Base-by-base conservation (phyloP, 2,888 invertebrate genomes). In the Stenchaetothrips biformis region DNA sequence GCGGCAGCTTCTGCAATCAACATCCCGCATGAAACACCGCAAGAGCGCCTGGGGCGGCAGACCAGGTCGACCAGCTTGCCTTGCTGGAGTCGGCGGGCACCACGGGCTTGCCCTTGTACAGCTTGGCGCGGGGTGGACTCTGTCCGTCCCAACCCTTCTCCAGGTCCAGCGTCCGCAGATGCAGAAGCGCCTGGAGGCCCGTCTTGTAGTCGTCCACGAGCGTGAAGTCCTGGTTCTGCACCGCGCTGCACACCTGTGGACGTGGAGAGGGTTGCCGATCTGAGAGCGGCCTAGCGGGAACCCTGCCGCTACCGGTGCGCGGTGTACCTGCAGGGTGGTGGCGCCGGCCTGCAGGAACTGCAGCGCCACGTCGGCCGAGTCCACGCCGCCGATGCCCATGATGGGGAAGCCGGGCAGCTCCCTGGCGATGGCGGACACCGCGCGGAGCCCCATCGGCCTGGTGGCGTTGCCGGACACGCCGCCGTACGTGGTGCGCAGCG, bases 191-290 rank as follows among this genome's bases (percentile, higher is more conserved):
- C 86, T 95, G 95, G 16, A 99, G 88, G 0, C 97, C 97, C 0
- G 93, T 94, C 81, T 93, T 91, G 86, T 99, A 99, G 87, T 99
- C 99, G 13, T 98, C 95, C 78, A 99, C 93, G 0, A 99, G 88
- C 0, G 98, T 98, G 85, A 98, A 99, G 88, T 99, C 99, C 88
- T 99, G 99, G 88, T 99, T 99, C 87, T 99, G 99, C 27, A 99
- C 92, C 0, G 99, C 96, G 84, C 98, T 98, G 88, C 99, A 96
- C 81, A 98, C 90, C 93, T 94, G 84, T n/a, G 81, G 67, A 80
- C 21, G 78, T 80, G 81, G 80, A 53, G 78, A 79, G 53, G 79
- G 53, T 59, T 80, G n/a, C n/a, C n/a, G n/a, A n/a, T n/a, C n/a
- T 21, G n/a, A 37, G 48, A 16, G 77, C 13, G 27, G 48, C 27